Conservation (phyloP, 2,888 invertebrate species). For the Euphydryas editha region DNA sequence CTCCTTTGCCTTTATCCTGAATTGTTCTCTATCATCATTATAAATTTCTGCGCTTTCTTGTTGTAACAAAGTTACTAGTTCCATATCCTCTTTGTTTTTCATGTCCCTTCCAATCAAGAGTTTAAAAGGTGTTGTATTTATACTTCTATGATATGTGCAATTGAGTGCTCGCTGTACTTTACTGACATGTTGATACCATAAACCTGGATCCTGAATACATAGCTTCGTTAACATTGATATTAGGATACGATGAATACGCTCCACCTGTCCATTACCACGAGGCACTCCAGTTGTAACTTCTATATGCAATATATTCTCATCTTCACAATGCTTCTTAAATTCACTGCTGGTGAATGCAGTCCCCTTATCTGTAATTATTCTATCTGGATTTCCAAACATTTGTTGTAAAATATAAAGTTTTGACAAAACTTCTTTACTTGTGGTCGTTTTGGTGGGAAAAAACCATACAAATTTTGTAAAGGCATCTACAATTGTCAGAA, state of each 20-base stretch:
- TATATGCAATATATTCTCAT: no score
- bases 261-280: conserved; percentile 55
- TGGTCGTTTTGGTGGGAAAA: conserved; percentile 51
- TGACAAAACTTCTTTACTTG: conserved; percentile 49
- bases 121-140: conserved; percentile 42
- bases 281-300: conserved; percentile 54
- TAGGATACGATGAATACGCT: conserved; percentile 23
- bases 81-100: conserved; percentile 35
- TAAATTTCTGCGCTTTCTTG: conserved; percentile 48
- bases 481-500: no score
- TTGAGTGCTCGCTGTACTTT: conserved; percentile 43
- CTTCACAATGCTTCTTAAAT: no score
- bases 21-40: conserved; percentile 45
- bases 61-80: conserved; percentile 44
- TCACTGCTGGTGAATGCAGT: conserved; percentile 57
- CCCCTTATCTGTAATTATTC: conserved; percentile 55
- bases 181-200: conserved; percentile 33
- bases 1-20: conserved; percentile 36
- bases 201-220: conserved; percentile 20
- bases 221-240: conserved; percentile 35
- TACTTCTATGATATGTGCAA: conserved; percentile 41
- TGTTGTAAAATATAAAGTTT: conserved; percentile 43
- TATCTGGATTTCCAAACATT: conserved; percentile 56
- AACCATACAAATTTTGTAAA: conserved; percentile 54
- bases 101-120: conserved; percentile 40